Conservation (phyloP, 1,140 invertebrate genomes). For the Leptopilina clavipes region DNA sequence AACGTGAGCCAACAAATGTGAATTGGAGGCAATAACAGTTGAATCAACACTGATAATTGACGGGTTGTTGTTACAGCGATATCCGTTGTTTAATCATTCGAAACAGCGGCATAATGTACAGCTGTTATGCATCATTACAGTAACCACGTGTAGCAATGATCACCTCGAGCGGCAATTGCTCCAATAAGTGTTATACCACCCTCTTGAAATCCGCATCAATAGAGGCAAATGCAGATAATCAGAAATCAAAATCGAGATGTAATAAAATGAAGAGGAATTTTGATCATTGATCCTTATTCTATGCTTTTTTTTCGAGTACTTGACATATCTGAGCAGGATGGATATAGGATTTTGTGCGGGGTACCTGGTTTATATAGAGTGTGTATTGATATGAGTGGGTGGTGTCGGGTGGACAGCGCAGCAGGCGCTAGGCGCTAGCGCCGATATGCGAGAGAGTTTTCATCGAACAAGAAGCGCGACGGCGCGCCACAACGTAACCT, state of each 20-base stretch:
- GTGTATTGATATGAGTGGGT: constrained; percentile 53
- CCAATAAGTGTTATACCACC: too few species aligned
- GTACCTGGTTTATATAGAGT: constrained; percentile 44
- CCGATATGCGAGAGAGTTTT: constrained; percentile 51
- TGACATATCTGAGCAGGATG: constrained; percentile 18
- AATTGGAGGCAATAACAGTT: neutral
- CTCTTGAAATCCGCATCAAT: neutral
- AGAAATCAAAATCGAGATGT: neutral
- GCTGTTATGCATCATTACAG: constrained; percentile 15
- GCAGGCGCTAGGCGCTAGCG: constrained; percentile 41
- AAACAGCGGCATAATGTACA: neutral
- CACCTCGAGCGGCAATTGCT: neutral
- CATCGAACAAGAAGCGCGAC: constrained; percentile 49
- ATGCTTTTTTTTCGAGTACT: constrained; percentile 6
- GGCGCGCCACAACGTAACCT: constrained; percentile 52
- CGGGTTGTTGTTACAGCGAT: constrained; percentile 6
- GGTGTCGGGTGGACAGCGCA: constrained; percentile 48
- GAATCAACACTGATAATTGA: constrained; percentile 15
- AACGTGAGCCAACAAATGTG: neutral
- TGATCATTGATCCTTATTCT: neutral
- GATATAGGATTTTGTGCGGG: constrained; percentile 14
- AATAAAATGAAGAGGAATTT: neutral
- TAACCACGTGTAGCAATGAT: constrained; percentile 7
- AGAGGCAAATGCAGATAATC: neutral
- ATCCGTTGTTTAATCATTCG: constrained; percentile 8